phyloP scores from a whole-genome alignment of 1,140 invertebrate species.

The Epicauta chinensis region DNA sequence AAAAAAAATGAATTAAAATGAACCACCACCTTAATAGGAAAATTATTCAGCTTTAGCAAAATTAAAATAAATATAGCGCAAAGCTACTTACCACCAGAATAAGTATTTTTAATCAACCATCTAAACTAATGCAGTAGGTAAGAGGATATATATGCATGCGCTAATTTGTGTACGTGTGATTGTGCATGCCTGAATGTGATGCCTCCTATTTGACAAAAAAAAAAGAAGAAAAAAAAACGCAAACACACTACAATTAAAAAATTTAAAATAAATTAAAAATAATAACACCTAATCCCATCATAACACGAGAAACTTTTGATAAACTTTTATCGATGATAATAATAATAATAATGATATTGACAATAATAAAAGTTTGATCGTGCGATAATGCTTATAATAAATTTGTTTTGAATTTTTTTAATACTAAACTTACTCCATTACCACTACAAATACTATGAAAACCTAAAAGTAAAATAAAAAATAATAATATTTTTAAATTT shows the following conservation, averaged over 20 bases:
- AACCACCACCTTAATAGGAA: conserved; percentile 26
- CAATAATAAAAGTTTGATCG: conserved; percentile 20
- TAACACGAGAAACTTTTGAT: conserved; percentile 23
- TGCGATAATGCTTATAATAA: conserved; percentile 20
- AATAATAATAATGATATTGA: no score
- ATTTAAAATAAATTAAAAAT: conserved; percentile 29
- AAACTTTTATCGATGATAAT: no score
- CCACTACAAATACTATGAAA: conserved; percentile 11
- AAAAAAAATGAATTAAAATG: not conserved
- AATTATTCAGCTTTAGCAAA: conserved; percentile 25
- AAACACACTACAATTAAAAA: conserved; percentile 40
- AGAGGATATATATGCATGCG: conserved; percentile 35
- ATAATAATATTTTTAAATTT: no score
- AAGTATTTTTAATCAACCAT: conserved; percentile 29
- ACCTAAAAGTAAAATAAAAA: conserved; percentile 8
- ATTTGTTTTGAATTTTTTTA: conserved; percentile 3
- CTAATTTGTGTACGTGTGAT: conserved; percentile 35
- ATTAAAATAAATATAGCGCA: conserved; percentile 29
- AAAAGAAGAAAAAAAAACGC: conserved; percentile 20
- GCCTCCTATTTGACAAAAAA: conserved; percentile 28
- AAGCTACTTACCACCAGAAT: conserved; percentile 37
- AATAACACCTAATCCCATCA: conserved; percentile 25
- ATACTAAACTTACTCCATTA: conserved; percentile 12
- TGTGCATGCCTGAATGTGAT: conserved; percentile 40
- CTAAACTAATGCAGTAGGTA: conserved; percentile 40